Conservation (phyloP, 2,888 invertebrate genomes). For the Chloroclysta siterata region DNA sequence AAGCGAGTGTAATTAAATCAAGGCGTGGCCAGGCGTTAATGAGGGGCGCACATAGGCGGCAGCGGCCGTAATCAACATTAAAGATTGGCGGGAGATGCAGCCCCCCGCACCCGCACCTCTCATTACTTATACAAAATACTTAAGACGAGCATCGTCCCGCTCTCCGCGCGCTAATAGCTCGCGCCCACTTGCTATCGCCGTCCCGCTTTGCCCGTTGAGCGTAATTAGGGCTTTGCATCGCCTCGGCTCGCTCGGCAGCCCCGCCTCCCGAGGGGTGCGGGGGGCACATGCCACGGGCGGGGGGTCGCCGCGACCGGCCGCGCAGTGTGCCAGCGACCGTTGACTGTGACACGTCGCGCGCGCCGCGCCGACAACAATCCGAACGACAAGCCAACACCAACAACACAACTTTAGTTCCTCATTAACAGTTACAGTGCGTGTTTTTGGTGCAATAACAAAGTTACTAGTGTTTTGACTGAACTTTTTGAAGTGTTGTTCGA, state of each 20-base stretch:
- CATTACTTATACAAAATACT: slow-evolving; percentile 86
- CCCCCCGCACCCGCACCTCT: slow-evolving; percentile 82
- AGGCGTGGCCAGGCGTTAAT: slow-evolving; percentile 83
- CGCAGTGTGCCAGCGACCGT: slow-evolving; percentile 84
- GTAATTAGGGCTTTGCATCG: slow-evolving; percentile 84
- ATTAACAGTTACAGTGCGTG: slow-evolving; percentile 77
- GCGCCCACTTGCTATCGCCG: slow-evolving; percentile 84
- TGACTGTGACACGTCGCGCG: slow-evolving; percentile 76
- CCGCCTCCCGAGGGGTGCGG: slow-evolving; percentile 66
- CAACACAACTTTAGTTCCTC: slow-evolving; percentile 78
- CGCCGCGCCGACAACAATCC: slow-evolving; percentile 66
- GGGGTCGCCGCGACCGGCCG: slow-evolving; percentile 64
- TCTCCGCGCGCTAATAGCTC: slow-evolving; percentile 88
- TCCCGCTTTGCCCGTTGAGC: slow-evolving; percentile 80
- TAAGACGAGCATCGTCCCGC: slow-evolving; percentile 85
- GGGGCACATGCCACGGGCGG: slow-evolving; percentile 58
- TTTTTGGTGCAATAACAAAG: slow-evolving; percentile 71
- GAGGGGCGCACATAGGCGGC: slow-evolving; percentile 82
- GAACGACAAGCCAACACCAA: slow-evolving; percentile 72
- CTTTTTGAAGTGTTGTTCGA: slow-evolving; percentile 68
- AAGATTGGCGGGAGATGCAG: slow-evolving; percentile 85
- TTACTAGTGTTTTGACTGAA: slow-evolving; percentile 79
- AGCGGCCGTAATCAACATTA: slow-evolving; percentile 83
- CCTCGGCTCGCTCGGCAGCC: slow-evolving; percentile 76
- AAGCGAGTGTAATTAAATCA: slow-evolving; percentile 77